Evolutionary conservation across 2,888 invertebrate species (phyloP).

Genomic region (Ormyrus pomaceus): DNA sequence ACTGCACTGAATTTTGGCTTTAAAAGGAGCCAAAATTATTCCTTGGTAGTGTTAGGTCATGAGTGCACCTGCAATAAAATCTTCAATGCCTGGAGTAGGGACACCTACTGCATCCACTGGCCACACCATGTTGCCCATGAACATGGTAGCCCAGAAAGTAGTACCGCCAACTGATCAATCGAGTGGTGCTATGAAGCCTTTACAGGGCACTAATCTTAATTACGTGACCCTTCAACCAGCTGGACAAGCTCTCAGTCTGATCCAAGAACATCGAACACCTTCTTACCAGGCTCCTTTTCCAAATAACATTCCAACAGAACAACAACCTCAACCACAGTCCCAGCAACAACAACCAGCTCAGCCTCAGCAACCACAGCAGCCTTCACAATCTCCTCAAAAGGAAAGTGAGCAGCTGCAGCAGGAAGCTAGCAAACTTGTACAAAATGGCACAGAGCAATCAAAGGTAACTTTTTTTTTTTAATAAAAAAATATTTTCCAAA

Average conservation of each 20-base stretch:
- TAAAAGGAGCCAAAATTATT: conserved; percentile 48
- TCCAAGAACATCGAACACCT: conserved; percentile 73
- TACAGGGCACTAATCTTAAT: conserved; percentile 67
- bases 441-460: conserved; percentile 54
- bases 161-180: conserved; percentile 66
- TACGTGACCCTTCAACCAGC: conserved; percentile 72
- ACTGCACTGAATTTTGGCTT: conserved; percentile 48
- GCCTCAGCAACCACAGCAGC: conserved; percentile 25
- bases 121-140: conserved; percentile 73
- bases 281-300: conserved; percentile 66
- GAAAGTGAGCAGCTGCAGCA: conserved; percentile 31
- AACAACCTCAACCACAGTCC: conserved; percentile 60
- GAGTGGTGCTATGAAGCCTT: conserved; percentile 69
- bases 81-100: conserved; percentile 73
- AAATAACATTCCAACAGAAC: conserved; percentile 61
- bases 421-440: conserved; percentile 54
- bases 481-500: neutral
- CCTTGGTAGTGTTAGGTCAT: conserved; percentile 57
- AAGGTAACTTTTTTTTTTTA: conserved; percentile 39
- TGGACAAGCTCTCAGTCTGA: conserved; percentile 72
- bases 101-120: conserved; percentile 68
- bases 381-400: conserved; percentile 32
- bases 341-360: conserved; percentile 55
- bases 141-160: conserved; percentile 73
- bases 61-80: conserved; percentile 73